Conservation (phyloP, 2,113 vertebrate genomes). For the Cranoglanis bouderius region DNA sequence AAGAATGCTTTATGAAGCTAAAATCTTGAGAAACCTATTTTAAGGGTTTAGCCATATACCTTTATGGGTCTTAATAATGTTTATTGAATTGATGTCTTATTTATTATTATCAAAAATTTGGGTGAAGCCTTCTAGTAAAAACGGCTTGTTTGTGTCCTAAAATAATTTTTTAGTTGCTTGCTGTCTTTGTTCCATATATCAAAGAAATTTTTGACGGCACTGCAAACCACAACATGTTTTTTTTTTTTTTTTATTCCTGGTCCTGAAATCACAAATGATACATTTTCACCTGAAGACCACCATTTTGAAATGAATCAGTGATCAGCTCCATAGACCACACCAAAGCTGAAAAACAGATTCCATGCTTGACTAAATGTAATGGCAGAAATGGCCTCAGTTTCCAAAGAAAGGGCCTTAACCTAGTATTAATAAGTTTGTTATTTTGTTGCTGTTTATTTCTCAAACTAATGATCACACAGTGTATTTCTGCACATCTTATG, state of each 20-base stretch:
- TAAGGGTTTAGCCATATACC: background rate
- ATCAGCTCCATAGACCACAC: background rate
- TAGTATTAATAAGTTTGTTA: background rate
- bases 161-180: no score
- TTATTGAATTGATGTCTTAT: no score
- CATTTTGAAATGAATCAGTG: background rate
- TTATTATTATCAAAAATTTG: background rate
- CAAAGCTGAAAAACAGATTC: background rate
- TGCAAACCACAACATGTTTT: background rate
- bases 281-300: background rate
- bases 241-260: background rate
- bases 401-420: background rate
- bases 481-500: slow-evolving; percentile 1
- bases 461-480: background rate
- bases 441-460: slow-evolving; percentile 3
- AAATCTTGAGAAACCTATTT: background rate
- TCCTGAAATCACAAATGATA: background rate
- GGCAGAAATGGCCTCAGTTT: background rate
- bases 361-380: background rate
- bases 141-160: background rate
- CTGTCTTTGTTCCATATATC: background rate
- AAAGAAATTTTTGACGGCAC: background rate
- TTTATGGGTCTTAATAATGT: background rate
- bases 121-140: background rate
- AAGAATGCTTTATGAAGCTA: background rate